These are phyloP conservation scores for Cephalotes varians DNA, from an alignment of 2,888 invertebrate species.

Conservation along the genomic window DNA sequence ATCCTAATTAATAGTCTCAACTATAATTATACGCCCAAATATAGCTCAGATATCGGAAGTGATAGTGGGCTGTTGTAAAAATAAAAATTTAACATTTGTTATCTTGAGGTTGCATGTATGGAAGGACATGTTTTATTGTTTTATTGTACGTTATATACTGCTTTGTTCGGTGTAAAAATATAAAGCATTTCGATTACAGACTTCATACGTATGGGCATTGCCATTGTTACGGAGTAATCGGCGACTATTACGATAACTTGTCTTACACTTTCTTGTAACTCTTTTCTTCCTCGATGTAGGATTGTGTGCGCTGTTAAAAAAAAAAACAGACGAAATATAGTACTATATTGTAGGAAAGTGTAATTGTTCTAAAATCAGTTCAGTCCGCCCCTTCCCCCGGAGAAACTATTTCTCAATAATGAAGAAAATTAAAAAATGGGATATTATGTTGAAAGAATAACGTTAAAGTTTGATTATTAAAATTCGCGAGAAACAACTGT, in stretches of 20 bases:
- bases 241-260: slow-evolving; percentile 70
- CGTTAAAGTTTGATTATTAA: not conserved
- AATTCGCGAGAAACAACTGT: not conserved
- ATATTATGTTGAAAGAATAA: not conserved
- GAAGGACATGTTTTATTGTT: slow-evolving; percentile 84
- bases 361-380: not conserved
- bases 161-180: slow-evolving; percentile 84
- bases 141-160: slow-evolving; percentile 81
- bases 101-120: slow-evolving; percentile 84
- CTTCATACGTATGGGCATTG: slow-evolving; percentile 77
- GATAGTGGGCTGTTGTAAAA: slow-evolving; percentile 83
- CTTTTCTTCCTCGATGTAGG: slow-evolving; percentile 69
- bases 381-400: too few relatives aligned
- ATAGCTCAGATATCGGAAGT: slow-evolving; percentile 79
- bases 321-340: not conserved
- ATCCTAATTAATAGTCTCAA: slow-evolving; percentile 75
- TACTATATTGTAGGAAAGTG: not conserved
- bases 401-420: slow-evolving; percentile 13
- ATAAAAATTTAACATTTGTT: slow-evolving; percentile 84
- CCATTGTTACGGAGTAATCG: slow-evolving; percentile 76
- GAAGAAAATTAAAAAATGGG: not conserved
- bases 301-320: slow-evolving; percentile 31
- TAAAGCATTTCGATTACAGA: slow-evolving; percentile 84
- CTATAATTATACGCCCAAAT: slow-evolving; percentile 75
- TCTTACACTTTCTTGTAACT: slow-evolving; percentile 55